phyloP scores from a whole-genome alignment of 1,140 invertebrate genomes.

The Lepidurus couesii region DNA sequence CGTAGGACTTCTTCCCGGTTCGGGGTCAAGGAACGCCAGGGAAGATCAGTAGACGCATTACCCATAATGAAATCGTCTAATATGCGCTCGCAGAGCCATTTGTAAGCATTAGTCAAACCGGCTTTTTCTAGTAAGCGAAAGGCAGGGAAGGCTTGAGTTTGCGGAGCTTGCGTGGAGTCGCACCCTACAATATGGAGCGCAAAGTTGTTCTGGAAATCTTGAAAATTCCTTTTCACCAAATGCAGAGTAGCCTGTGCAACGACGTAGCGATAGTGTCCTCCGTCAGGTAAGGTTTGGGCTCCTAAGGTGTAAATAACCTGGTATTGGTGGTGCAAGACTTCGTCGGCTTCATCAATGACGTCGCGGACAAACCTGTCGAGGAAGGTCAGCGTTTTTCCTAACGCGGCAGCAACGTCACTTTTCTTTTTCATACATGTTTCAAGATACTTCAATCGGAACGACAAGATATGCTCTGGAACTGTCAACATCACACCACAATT shows the following conservation, averaged over 20 bases:
- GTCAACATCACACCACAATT: slow-evolving; percentile 33
- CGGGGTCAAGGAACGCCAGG: not conserved
- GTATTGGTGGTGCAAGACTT: slow-evolving; percentile 37
- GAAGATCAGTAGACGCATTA: not conserved
- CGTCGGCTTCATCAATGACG: slow-evolving; percentile 37
- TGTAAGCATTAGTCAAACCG: not conserved
- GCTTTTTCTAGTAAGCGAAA: not conserved
- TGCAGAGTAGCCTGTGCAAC: slow-evolving; percentile 30
- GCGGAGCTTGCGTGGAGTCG: not conserved
- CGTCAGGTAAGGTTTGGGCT: slow-evolving; percentile 32
- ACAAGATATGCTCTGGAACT: slow-evolving; percentile 36
- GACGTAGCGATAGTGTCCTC: slow-evolving; percentile 34
- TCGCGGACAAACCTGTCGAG: slow-evolving; percentile 32
- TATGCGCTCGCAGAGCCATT: not conserved
- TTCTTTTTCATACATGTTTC: slow-evolving; percentile 23
- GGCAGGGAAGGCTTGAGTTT: not conserved
- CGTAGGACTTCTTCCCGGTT: not conserved
- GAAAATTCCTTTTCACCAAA: slow-evolving; percentile 26
- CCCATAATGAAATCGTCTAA: not conserved
- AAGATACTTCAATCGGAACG: slow-evolving; percentile 36
- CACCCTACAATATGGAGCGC: slow-evolving; percentile 25
- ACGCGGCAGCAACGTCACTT: not conserved
- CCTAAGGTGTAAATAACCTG: slow-evolving; percentile 38
- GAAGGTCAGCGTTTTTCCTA: slow-evolving; percentile 28
- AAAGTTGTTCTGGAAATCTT: not conserved